Percentiles rank a stretch among this genome's conserved stretches.
Conservation (phyloP, 2,888 invertebrate species). For the Sthenelais limicola region DNA sequence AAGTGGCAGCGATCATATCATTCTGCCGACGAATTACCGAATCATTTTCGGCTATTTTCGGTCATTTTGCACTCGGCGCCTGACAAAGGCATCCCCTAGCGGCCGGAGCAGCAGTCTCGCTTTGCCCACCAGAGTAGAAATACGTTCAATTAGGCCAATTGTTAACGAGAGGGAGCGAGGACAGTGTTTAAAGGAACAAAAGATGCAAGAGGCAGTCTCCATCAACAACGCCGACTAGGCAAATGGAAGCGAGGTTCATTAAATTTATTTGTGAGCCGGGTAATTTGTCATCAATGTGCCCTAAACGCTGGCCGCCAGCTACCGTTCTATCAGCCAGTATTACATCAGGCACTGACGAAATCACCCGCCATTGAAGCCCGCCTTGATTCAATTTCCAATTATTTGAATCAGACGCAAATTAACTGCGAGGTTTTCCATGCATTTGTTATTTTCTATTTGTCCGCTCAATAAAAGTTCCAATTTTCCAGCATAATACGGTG, state of each 20-base stretch:
- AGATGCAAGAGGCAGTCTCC: conserved; percentile 27
- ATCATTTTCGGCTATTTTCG: conserved; percentile 25
- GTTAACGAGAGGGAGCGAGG: conserved; percentile 24
- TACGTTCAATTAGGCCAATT: conserved; percentile 32
- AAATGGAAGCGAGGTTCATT: conserved; percentile 28
- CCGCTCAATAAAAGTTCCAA: conserved; percentile 34
- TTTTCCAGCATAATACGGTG: conserved; percentile 16
- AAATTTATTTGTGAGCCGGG: conserved; percentile 31
- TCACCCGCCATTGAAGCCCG: conserved; percentile 37
- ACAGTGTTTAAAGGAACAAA: conserved; percentile 35
- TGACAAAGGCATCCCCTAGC: conserved; percentile 25
- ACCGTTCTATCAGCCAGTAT: conserved; percentile 32
- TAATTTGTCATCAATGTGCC: conserved; percentile 39
- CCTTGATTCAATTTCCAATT: conserved; percentile 39
- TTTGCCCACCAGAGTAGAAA: conserved; percentile 20
- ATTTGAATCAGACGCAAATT: conserved; percentile 40
- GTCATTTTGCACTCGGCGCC: conserved; percentile 26
- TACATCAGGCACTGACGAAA: conserved; percentile 24
- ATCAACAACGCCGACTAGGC: neutral
- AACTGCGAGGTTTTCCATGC: conserved; percentile 32
- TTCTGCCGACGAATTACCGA: conserved; percentile 12
- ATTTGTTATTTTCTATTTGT: conserved; percentile 39
- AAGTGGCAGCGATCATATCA: conserved; percentile 30
- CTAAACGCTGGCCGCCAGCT: conserved; percentile 25
- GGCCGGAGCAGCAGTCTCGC: conserved; percentile 1